Evolutionary conservation across 1,140 invertebrate species (phyloP).

Genomic region (Magallana ariakensis): DNA sequence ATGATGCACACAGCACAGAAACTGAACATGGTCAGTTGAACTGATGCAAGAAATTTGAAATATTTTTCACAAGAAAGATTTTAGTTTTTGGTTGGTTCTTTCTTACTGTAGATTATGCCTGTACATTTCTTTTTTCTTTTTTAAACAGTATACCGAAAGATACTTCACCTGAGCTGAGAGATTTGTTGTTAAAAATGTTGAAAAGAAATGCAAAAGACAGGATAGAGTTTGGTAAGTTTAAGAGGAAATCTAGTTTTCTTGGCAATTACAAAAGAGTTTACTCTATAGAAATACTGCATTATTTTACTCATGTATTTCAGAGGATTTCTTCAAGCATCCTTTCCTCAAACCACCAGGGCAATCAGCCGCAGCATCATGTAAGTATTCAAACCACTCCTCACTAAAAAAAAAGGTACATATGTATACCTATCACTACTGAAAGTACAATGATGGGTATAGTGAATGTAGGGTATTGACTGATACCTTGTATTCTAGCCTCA

Average conservation of each 20-base stretch:
- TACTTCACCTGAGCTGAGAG: conserved; percentile 92
- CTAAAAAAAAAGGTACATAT: neutral
- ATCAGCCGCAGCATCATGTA: conserved; percentile 65
- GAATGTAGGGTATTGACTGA: conserved; percentile 14
- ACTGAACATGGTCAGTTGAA: too few relatives aligned
- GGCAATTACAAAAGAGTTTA: too few relatives aligned
- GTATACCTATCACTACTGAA: neutral
- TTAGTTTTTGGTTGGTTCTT: neutral
- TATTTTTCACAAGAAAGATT: neutral
- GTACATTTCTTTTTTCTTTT: neutral
- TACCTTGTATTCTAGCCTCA: conserved; percentile 69
- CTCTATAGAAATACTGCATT: too few relatives aligned
- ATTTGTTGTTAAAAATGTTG: conserved; percentile 91
- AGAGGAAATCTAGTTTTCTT: too few relatives aligned
- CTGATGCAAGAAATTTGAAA: neutral
- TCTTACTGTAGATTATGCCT: too few relatives aligned
- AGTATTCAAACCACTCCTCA: conserved; percentile 51
- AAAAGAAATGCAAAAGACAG: conserved; percentile 95
- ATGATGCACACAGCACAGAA: too few relatives aligned
- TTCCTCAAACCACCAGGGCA: conserved; percentile 83
- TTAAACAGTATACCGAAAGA: conserved; percentile 91
- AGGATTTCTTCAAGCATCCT: conserved; percentile 94
- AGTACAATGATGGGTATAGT: neutral
- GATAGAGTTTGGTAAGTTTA: conserved; percentile 89
- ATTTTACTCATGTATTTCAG: conserved; percentile 77